A percentile compares a stretch with the other conserved stretches of the same genome.
Evolutionary conservation across 1,140 invertebrate genomes (phyloP).

Genomic region (Lepeophtheirus salmonis): DNA sequence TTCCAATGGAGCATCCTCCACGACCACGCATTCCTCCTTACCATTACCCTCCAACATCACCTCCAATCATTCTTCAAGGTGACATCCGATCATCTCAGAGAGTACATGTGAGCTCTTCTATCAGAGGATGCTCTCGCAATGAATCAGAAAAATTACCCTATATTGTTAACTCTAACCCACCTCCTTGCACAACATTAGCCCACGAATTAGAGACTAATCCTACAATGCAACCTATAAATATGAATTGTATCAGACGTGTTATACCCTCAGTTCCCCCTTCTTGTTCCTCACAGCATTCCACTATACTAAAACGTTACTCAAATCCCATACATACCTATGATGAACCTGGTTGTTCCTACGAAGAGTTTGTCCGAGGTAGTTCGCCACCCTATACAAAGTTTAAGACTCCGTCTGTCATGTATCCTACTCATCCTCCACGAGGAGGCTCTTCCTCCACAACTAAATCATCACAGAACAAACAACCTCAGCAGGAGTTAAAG

Average conservation of each 20-base stretch:
- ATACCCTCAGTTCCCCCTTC: background rate
- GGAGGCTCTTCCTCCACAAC: background rate
- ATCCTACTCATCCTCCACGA: background rate
- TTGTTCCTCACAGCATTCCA: background rate
- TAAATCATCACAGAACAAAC: background rate
- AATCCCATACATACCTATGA: background rate
- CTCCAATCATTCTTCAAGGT: no score
- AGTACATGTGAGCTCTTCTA: no score
- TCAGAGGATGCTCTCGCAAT: no score
- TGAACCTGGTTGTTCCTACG: background rate
- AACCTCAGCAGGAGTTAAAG: background rate
- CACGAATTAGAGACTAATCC: no score
- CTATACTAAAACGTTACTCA: background rate
- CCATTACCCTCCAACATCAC: background rate
- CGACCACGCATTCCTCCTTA: background rate
- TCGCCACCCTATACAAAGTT: constrained; percentile 1
- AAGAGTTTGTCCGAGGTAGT: background rate
- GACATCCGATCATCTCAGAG: background rate
- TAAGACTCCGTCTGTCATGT: background rate
- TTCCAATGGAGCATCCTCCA: background rate
- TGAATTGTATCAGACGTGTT: background rate
- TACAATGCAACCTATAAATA: background rate
- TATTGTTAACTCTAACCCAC: background rate
- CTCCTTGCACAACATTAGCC: no score
- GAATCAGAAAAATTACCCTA: background rate